Evolutionary conservation across 2,888 invertebrate species (phyloP).

Genomic region (Andrena bicolor): DNA sequence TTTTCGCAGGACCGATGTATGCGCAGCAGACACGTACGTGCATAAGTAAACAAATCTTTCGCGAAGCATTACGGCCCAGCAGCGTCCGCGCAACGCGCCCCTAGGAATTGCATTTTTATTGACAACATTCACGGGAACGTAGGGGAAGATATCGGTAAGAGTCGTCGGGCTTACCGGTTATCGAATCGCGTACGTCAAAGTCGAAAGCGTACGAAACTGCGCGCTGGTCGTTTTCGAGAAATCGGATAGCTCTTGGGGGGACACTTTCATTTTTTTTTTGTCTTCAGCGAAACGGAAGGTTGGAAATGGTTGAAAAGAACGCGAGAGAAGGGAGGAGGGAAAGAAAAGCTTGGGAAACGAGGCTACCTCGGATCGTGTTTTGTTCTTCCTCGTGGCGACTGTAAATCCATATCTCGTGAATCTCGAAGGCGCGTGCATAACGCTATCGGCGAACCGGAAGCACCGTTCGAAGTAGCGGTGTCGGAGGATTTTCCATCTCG

Average conservation of each 20-base stretch:
- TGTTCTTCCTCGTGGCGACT: slow-evolving; percentile 30
- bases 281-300: not conserved
- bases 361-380: slow-evolving; percentile 41
- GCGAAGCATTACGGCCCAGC: slow-evolving; percentile 22
- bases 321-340: not conserved
- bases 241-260: slow-evolving; percentile 2
- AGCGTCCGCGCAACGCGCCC: slow-evolving; percentile 4
- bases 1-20: slow-evolving; percentile 26
- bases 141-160: not conserved
- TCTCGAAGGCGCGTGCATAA: slow-evolving; percentile 51
- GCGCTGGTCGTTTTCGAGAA: not conserved
- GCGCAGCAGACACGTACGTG: slow-evolving; percentile 3
- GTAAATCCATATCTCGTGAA: slow-evolving; percentile 63
- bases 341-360: not conserved
- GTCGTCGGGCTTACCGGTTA: slow-evolving; percentile 33
- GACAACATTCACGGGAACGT: slow-evolving; percentile 18
- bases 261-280: not conserved
- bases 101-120: slow-evolving; percentile 54
- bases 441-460: slow-evolving; percentile 58
- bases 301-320: not conserved
- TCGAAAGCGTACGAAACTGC: slow-evolving; percentile 9
- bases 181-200: slow-evolving; percentile 15
- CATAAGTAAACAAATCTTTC: slow-evolving; percentile 58
- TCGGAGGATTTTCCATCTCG: slow-evolving; percentile 63
- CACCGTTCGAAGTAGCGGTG: slow-evolving; percentile 39